Evolutionary conservation across 1,140 invertebrate genomes (phyloP), one percentile per base, ranked within the genome.

Genomic region (Notospermus geniculatus): DNA sequence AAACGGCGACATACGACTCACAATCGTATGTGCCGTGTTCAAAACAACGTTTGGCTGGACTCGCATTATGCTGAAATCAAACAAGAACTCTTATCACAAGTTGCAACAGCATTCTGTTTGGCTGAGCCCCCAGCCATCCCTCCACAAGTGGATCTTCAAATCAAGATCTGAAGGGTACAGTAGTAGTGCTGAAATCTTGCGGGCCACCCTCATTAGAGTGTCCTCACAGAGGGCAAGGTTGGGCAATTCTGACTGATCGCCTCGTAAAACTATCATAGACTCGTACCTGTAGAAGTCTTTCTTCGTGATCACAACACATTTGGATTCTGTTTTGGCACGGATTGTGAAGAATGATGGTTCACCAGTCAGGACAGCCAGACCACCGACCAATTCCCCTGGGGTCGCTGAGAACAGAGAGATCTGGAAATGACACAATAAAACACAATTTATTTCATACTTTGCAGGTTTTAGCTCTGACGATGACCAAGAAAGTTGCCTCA

Each of bases 331-430:
- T 71, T 93, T 92, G 1, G 93, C 89, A 68, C 88, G 83, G 43
- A 97, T 91, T 0, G 93, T 95, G 79, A 97, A 97, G 81, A 96
- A 92, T 68, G 92, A 95, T 0, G 93, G 92, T 81, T 98, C 96
- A 5, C 94, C 95, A 0, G 94, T 97, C 1, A 98, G 77, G 4
- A 97, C 93, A 1, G 93, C 91, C 28, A 98, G 81, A 39, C 91
- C 93, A 4, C 95, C 95, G 46, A 97, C 91, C 56, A 97, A 88
- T 83, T 98, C 95, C 1, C 95, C 95, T 67, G 89, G 88, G 78
- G 92, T 87, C 17, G 90, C 90, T 52, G 87, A 88, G 74, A 91
- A 95, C 87, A 95, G 88, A 65, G 90, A 63, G 9, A 70, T 67
- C 78, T 80, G 71, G 23, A 70, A 58, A 63, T 36, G 57, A 50